Evolutionary conservation across 2,797 vertebrate species (phyloP), one percentile per base, ranked within the genome.

Genomic region (Acridotheres tristis): DNA sequence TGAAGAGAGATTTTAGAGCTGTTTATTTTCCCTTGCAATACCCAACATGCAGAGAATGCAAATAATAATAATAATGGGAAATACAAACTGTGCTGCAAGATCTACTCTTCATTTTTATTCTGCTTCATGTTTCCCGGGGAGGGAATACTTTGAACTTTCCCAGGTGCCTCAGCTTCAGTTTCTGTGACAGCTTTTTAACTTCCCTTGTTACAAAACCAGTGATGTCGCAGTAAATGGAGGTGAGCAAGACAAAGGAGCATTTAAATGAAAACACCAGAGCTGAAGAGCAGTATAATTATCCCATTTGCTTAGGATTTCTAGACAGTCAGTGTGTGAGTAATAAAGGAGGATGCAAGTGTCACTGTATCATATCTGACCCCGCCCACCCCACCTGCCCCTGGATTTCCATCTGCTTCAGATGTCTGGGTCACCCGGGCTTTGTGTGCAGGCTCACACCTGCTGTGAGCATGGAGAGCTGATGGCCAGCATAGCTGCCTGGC

Each of bases 11-110:
- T 85, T 88, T 89, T 54, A 83, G 62, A 65, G 69, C 18, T 5
- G 50, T n/a, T 68, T 80, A 17, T 34, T 77, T 85, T 89, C 30
- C 71, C 34, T 78, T 76, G 23, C 67, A 50, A 25, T 62, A 26
- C 42, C 45, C 61, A 78, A 26, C 30, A 48, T 43, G 19, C 42
- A 50, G 45, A 53, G 19, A 58, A 34, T 67, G 59, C 54, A 92
- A 86, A 40, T 87, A 74, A 82, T 88, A 72, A 85, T 86, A 66
- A 81, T 71, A 90, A 72, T 45, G 77, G 45, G 36, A 89, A 83
- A 67, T n/a, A 32, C 38, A 80, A 84, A 81, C 25, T 55, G 29
- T 50, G 57, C 57, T 74, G 77, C 43, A 76, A 74, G 50, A 69
- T 54, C 34, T 74, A 17, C 21, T 78, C 38, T 73, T 90, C 16